Evolutionary conservation across 2,113 vertebrate genomes (phyloP).

Genomic region (Lamprotornis superbus): DNA sequence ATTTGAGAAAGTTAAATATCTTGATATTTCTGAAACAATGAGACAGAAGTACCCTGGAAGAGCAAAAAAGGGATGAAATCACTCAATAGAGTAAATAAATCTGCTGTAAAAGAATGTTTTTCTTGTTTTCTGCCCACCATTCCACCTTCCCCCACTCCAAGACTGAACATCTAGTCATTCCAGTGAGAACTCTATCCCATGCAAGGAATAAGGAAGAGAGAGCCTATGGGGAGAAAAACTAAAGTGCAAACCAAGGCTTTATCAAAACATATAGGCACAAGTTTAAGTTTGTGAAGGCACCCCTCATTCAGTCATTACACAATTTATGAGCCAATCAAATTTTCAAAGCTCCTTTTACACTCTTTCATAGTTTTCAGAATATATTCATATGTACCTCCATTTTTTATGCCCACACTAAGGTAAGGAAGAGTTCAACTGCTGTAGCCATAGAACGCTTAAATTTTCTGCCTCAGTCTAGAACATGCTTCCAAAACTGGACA

Average conservation of each 20-base stretch:
- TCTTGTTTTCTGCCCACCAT: neutral
- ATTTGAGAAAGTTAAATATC: neutral
- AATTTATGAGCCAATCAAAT: neutral
- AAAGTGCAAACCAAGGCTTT: neutral
- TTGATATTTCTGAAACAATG: neutral
- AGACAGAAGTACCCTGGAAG: neutral
- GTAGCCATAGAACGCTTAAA: neutral
- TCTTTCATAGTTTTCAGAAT: neutral
- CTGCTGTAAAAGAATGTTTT: neutral
- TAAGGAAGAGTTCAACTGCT: neutral
- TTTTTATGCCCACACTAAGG: neutral
- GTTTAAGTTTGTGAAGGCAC: neutral
- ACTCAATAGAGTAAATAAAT: neutral
- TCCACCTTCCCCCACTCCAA: rapidly evolving
- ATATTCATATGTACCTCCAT: neutral
- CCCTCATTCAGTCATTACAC: neutral
- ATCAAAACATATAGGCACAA: neutral
- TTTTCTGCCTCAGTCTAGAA: slow-evolving; percentile 13
- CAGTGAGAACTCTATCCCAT: neutral
- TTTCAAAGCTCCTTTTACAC: neutral
- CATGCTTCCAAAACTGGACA: neutral
- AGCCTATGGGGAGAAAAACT: rapidly evolving
- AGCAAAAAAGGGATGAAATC: neutral
- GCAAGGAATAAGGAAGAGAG: neutral
- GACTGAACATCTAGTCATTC: neutral